Conservation (phyloP, 2,113 vertebrate species). For the Tragelaphus imberbis region DNA sequence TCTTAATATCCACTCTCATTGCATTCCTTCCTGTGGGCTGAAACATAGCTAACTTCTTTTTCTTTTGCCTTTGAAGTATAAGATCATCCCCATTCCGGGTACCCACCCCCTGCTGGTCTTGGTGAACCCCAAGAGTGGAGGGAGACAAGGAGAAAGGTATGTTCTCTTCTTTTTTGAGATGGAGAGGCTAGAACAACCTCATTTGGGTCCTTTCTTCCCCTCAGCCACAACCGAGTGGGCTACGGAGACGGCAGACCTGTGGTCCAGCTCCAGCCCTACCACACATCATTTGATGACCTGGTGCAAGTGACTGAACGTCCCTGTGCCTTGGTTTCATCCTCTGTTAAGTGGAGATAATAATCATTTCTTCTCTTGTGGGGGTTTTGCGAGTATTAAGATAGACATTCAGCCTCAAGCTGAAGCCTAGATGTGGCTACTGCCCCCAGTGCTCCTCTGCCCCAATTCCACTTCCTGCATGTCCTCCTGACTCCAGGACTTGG, state of each 20-base stretch:
- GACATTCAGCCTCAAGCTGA: neutral
- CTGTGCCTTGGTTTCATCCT: neutral
- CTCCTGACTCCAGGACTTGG: neutral
- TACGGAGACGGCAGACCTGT: neutral
- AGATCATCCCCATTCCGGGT: conserved; percentile 91
- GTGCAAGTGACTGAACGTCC: neutral
- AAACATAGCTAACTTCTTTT: conserved; percentile 32
- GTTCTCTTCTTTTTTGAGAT: conserved; percentile 35
- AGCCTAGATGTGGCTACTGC: neutral
- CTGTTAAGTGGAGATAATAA: neutral
- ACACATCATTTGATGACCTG: neutral
- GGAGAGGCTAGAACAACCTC: neutral
- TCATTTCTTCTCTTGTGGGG: neutral
- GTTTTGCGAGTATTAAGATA: neutral
- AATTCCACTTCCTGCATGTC: neutral
- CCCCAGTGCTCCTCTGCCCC: neutral
- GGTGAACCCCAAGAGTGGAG: conserved; percentile 96
- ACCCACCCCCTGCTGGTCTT: conserved; percentile 93
- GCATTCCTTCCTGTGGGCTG: accelerated
- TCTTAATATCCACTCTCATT: neutral
- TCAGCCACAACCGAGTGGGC: neutral
- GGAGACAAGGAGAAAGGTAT: conserved; percentile 93
- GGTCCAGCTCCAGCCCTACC: neutral
- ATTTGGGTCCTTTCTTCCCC: neutral
- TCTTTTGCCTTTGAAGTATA: conserved; percentile 64